Conservation (phyloP, 2,797 vertebrate genomes). For the Xiphorhynchus erythropygius region DNA sequence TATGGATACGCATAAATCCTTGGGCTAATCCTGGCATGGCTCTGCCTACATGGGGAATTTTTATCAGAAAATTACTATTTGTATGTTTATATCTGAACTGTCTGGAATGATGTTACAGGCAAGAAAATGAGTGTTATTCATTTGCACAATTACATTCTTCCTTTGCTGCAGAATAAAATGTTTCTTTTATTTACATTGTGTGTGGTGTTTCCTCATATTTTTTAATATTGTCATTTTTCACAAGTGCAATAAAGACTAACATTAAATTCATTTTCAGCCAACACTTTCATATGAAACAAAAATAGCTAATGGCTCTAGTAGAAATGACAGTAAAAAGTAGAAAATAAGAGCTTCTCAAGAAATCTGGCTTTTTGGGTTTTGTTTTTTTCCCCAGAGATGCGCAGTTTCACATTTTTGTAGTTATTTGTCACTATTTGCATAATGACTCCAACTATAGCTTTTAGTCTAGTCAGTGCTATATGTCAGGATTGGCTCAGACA, state of each 20-base stretch:
- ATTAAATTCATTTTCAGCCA: conserved; percentile 21
- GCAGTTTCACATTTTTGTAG: not conserved
- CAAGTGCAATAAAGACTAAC: conserved; percentile 7
- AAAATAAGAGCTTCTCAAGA: not conserved
- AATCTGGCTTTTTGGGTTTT: not conserved
- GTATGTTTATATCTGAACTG: not conserved
- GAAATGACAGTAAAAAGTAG: not conserved
- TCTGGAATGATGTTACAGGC: not conserved
- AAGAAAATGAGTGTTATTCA: not conserved
- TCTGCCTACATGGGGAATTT: not conserved
- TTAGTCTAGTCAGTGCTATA: not conserved
- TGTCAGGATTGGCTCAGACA: not conserved
- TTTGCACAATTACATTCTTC: not conserved
- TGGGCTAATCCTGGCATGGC: not conserved
- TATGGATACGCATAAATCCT: not conserved
- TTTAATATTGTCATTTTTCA: not conserved
- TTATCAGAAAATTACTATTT: not conserved
- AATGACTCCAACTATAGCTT: not conserved
- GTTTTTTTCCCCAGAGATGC: not conserved
- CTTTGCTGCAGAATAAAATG: not conserved
- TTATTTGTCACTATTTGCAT: not conserved
- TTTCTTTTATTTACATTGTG: not conserved
- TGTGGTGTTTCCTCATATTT: not conserved
- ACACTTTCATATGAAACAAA: not conserved
- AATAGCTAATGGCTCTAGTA: not conserved